phyloP scores from a whole-genome alignment of 1,140 invertebrate species.

The Lepidurus arcticus region DNA sequence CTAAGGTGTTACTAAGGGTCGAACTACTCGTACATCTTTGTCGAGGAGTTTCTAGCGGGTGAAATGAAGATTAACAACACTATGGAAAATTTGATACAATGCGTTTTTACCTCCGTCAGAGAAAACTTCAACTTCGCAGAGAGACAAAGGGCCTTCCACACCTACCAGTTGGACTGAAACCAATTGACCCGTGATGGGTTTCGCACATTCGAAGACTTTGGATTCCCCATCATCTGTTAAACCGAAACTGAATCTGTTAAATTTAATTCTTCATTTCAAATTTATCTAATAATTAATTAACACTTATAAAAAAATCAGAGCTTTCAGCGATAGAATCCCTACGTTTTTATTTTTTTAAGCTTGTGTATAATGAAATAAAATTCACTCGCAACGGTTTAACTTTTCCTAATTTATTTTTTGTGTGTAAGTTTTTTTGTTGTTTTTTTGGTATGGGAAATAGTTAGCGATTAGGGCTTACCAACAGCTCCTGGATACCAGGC shows the following conservation, averaged over 20 bases:
- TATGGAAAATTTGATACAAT: slow-evolving; percentile 4
- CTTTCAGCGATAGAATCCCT: too few relatives aligned
- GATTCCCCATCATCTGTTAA: slow-evolving; percentile 77
- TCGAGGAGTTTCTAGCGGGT: slow-evolving; percentile 42
- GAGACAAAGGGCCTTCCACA: slow-evolving; percentile 77
- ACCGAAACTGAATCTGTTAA: slow-evolving; percentile 37
- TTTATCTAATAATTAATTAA: too few relatives aligned
- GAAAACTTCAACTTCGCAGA: slow-evolving; percentile 88
- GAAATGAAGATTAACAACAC: slow-evolving; percentile 29
- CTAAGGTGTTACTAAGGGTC: slow-evolving; percentile 47
- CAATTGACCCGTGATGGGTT: slow-evolving; percentile 73
- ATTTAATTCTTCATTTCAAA: background rate
- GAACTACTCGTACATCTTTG: slow-evolving; percentile 41
- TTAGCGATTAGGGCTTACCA: slow-evolving; percentile 52
- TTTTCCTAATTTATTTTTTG: background rate
- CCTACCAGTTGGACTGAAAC: slow-evolving; percentile 84
- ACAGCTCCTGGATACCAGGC: slow-evolving; percentile 90
- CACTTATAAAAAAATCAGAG: too few relatives aligned
- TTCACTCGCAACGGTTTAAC: too few relatives aligned
- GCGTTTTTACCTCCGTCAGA: slow-evolving; percentile 66
- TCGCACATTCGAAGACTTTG: slow-evolving; percentile 79
- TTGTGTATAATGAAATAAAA: too few relatives aligned
- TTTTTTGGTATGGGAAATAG: slow-evolving; percentile 25
- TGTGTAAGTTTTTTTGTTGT: background rate
- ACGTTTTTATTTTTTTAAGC: too few relatives aligned